Base-by-base conservation (phyloP, 1,140 invertebrate species). In the Cotesia typhae region DNA sequence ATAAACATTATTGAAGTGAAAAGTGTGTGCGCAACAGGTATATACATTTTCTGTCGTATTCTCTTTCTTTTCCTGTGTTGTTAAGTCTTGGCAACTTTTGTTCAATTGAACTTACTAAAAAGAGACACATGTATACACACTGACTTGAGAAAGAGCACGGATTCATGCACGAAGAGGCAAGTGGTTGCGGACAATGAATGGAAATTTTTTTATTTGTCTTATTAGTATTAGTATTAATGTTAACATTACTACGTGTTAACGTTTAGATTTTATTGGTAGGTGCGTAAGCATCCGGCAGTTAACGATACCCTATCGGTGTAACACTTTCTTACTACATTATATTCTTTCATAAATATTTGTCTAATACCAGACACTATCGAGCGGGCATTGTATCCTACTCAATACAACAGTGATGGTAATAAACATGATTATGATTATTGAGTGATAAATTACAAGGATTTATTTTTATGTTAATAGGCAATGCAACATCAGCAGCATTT, bases 401-500 rank as follows among this genome's bases (percentile, higher is more conserved):
- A 7, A 52, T 7, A 52, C n/a, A 7, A 52, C n/a, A 52, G 7
- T 52, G 1, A n/a, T 10, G 2, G 7, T 7, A 3, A 7, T 52
- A n/a, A n/a, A 55, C 12, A n/a, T 55, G 12, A 47, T 0, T 17
- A 17, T 17, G 17, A 1, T 17, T 17, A 47, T 7, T 47, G 9
- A 47, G 28, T 47, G 5, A 47, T 47, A 47, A 47, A 47, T 47
- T 6, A 6, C 12, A n/a, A 57, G 12, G 20, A 12, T 81, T 76
- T 77, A 75, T 67, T 70, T 61, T 70, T 61, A 10, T 51, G 9
- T 55, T 28, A 35, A 36, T 55, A 89, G 86, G 86, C 88, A 82
- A 83, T 85, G 75, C 80, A 82, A 61, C 82, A 82, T 60, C 79
- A 78, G 36, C 81, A 89, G 73, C 87, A 87, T 72, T 88, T 89